A percentile compares a stretch with the other conserved stretches of the same genome.
Evolutionary conservation across 2,888 invertebrate genomes (phyloP).

Genomic region (Phyllotreta striolata): DNA sequence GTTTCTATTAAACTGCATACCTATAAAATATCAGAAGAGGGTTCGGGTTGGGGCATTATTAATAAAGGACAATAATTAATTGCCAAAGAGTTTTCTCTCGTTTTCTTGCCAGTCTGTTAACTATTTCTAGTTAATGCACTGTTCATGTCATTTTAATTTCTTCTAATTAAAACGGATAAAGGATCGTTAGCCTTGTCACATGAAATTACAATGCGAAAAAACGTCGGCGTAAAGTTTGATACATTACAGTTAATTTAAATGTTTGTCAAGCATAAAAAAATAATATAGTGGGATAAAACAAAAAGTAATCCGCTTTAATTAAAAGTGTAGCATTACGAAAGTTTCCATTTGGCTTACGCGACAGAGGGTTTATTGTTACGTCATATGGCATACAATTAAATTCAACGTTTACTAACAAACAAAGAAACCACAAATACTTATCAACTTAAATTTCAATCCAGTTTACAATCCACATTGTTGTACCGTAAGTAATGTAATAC

Average conservation of each 20-base stretch:
- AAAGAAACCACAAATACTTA: too few relatives aligned
- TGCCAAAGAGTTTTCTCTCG: background rate
- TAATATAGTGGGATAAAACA: slow-evolving; percentile 6
- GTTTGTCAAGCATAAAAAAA: slow-evolving; percentile 16
- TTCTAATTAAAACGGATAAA: slow-evolving; percentile 18
- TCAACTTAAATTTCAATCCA: too few relatives aligned
- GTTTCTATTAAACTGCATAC: too few relatives aligned
- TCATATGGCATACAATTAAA: too few relatives aligned
- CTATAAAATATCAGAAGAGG: too few relatives aligned
- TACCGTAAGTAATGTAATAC: too few relatives aligned
- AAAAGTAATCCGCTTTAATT: slow-evolving; percentile 13
- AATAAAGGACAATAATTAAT: background rate
- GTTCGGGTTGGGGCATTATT: too few relatives aligned
- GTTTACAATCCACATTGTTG: too few relatives aligned
- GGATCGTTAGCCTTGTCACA: background rate
- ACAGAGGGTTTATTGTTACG: too few relatives aligned
- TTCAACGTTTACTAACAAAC: too few relatives aligned
- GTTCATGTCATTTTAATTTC: slow-evolving; percentile 16
- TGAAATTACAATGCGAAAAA: slow-evolving; percentile 11
- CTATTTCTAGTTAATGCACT: slow-evolving; percentile 13
- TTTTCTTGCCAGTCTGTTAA: slow-evolving; percentile 3
- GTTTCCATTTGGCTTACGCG: background rate
- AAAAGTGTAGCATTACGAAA: slow-evolving; percentile 13
- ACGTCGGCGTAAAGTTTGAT: slow-evolving; percentile 3
- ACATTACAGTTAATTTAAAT: slow-evolving; percentile 18